A percentile compares a stretch with the other conserved stretches of the same genome.
Evolutionary conservation across 2,888 invertebrate species (phyloP).

Genomic region (Drosophila koepferae): DNA sequence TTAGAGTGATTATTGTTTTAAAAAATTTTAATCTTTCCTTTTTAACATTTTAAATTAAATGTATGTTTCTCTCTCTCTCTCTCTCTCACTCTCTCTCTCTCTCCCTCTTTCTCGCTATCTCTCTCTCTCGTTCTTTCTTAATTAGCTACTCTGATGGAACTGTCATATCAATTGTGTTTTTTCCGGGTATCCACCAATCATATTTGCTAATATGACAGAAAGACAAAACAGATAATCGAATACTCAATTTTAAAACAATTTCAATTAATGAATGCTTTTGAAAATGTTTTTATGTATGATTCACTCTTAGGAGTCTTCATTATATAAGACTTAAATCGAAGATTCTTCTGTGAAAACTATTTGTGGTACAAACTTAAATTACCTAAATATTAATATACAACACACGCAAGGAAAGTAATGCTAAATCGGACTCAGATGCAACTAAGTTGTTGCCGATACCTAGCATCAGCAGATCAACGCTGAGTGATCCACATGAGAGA

Average conservation of each 20-base stretch:
- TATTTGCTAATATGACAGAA: conserved; percentile 7
- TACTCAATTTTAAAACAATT: conserved; percentile 18
- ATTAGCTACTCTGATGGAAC: background rate
- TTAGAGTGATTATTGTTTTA: background rate
- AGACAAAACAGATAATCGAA: conserved; percentile 1
- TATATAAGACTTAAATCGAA: no score
- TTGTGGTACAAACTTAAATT: no score
- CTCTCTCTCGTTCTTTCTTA: background rate
- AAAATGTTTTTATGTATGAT: no score
- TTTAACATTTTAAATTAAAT: no score
- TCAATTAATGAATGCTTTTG: conserved; percentile 6
- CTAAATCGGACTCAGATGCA: background rate
- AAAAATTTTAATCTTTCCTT: background rate
- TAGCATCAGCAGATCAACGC: no score
- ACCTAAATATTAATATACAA: no score
- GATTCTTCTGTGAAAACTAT: no score
- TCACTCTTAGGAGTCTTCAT: no score
- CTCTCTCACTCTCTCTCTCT: background rate
- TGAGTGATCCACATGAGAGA: no score
- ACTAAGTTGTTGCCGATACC: background rate
- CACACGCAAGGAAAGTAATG: no score
- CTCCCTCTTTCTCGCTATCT: background rate
- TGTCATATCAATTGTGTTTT: conserved; percentile 20
- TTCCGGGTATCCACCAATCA: conserved; percentile 34
- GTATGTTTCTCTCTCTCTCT: background rate